Evolutionary conservation across 1,140 invertebrate species (phyloP).

Genomic region (Drosophila lowei): DNA sequence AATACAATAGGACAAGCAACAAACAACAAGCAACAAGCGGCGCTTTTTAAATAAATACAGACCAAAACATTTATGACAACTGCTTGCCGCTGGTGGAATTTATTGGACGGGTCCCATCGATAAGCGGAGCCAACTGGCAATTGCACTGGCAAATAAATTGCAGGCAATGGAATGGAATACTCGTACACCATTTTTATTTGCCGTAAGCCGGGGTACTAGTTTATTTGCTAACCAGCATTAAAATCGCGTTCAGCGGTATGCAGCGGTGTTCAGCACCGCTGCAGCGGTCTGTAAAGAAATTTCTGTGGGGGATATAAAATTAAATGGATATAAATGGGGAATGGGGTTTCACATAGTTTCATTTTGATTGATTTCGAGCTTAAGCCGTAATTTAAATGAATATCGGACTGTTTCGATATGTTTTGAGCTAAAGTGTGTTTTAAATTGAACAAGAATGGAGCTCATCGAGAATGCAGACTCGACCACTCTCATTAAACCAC

Average conservation of each 20-base stretch:
- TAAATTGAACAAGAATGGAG: neutral
- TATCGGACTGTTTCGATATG: no score
- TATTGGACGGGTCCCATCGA: conserved; percentile 49
- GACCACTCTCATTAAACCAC: conserved; percentile 22
- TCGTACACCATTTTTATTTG: conserved; percentile 70
- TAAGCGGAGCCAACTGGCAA: conserved; percentile 57
- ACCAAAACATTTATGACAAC: conserved; percentile 58
- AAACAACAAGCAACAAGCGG: conserved; percentile 34
- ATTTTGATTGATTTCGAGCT: no score
- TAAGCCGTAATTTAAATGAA: no score
- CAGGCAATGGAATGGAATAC: conserved; percentile 67
- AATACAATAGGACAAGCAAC: conserved; percentile 57
- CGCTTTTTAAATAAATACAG: conserved; percentile 67
- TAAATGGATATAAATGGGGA: no score
- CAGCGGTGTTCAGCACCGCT: neutral
- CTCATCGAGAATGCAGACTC: conserved; percentile 29
- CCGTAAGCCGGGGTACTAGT: conserved; percentile 57
- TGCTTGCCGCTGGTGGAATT: conserved; percentile 27
- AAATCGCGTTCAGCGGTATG: no score
- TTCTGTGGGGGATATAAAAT: conserved; percentile 14
- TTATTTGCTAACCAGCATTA: no score
- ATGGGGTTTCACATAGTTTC: no score
- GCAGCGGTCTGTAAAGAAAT: neutral
- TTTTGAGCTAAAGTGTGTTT: no score
- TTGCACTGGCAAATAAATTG: conserved; percentile 69